Conservation (phyloP, 2,888 invertebrate genomes). For the Lydus trimaculatus region DNA sequence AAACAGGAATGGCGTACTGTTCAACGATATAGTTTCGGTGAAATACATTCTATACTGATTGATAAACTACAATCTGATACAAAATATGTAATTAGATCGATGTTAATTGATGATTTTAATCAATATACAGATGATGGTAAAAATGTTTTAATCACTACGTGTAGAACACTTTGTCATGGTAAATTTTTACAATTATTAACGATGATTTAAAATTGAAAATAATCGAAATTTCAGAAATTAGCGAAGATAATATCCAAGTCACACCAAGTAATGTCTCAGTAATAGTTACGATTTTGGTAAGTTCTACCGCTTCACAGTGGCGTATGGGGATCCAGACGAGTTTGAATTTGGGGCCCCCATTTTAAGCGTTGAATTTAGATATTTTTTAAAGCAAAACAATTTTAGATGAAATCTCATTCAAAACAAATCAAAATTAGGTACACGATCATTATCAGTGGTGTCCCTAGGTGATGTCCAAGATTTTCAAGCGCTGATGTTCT, state of each 20-base stretch:
- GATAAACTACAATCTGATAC: constrained; percentile 22
- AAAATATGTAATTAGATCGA: constrained; percentile 23
- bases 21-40: neutral
- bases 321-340: too few relatives aligned
- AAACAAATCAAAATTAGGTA: too few relatives aligned
- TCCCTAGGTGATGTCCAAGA: too few relatives aligned
- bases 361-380: too few relatives aligned
- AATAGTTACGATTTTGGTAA: neutral
- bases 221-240: constrained; percentile 15
- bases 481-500: too few relatives aligned
- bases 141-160: neutral
- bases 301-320: too few relatives aligned
- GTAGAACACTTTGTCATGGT: neutral
- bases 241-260: constrained; percentile 8
- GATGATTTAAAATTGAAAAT: neutral
- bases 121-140: neutral
- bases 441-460: too few relatives aligned
- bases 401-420: too few relatives aligned
- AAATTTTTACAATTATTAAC: neutral
- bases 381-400: too few relatives aligned
- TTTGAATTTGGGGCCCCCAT: too few relatives aligned
- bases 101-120: constrained; percentile 2
- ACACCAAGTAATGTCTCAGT: neutral
- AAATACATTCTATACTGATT: neutral
- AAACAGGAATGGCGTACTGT: neutral